Base-by-base conservation (phyloP, 2,888 invertebrate genomes). In the Xylocampa areola region DNA sequence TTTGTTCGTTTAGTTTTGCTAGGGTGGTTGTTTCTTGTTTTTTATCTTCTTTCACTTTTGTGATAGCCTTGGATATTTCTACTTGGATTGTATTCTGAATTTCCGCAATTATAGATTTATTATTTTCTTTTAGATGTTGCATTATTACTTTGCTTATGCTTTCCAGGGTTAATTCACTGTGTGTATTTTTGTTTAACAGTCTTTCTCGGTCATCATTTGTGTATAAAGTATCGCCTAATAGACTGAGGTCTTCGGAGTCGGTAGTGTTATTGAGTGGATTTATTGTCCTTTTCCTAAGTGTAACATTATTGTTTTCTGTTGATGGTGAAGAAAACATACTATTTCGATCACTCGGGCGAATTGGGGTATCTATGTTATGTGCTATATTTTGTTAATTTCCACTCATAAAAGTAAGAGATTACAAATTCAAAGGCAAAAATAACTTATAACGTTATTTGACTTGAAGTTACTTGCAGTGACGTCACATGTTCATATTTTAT, bases 281-380 rank as follows among this genome's bases (percentile, higher is more conserved):
- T 4, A 13, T 39, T 17, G 29, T n/a, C 17, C 17, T 41, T 41
- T 30, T 41, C 17, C 29, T 29, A 5, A 29, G 0, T 2, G 41
- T 41, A 11, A 41, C 17, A 10, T 27, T 41, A 29, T 17, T 41
- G 14, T 41, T n/a, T 27, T 29, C 19, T 16, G 29, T 2, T 27
- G 27, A n/a, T 17, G 8, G 29, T 7, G 14, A 13, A 3, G 13
- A 7, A 5, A 5, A 14, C 8, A 2, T 7, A 5, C 5, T 5
- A 14, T 14, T 32, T 32, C 29, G 16, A 2, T 29, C 17, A 17
- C 2, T 23, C 4, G 5, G 16, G 17, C 41, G 41, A 29, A 41
- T 41, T 4, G 41, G 41, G 16, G 41, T 41, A n/a, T 41, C n/a
- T 17, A n/a, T 29, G 13, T 41, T n/a, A n/a, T n/a, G n/a, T 41